A percentile compares a stretch with the other conserved stretches of the same genome.
phyloP scores from a whole-genome alignment of 2,797 vertebrate genomes.

The Diglossa cyanea region DNA sequence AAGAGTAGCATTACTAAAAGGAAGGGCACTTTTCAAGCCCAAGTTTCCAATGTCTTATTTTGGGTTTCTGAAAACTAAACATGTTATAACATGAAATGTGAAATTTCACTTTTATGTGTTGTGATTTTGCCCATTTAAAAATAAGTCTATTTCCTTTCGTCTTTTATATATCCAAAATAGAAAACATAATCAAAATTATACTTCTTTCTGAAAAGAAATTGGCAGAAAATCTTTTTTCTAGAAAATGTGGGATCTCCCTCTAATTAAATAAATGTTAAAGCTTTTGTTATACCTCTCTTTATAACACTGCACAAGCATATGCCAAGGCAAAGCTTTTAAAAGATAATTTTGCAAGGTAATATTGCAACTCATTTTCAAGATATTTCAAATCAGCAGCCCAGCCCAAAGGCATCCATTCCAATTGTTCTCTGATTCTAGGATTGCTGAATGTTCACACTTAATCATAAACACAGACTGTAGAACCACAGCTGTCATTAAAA shows the following conservation, averaged over 20 bases:
- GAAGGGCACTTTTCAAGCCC: neutral
- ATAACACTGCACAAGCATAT: neutral
- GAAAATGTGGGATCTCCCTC: neutral
- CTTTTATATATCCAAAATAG: neutral
- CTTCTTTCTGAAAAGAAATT: neutral
- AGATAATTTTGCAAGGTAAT: neutral
- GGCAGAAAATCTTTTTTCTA: neutral
- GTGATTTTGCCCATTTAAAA: neutral
- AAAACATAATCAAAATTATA: neutral
- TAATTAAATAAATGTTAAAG: neutral
- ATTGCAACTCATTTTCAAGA: constrained; percentile 20
- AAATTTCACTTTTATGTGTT: neutral
- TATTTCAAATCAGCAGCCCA: constrained; percentile 31
- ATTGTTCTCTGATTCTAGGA: constrained; percentile 28
- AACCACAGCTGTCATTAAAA: constrained; percentile 48
- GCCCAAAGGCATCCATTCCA: constrained; percentile 6
- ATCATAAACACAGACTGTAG: constrained; percentile 29
- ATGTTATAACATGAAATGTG: neutral
- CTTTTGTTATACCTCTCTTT: neutral
- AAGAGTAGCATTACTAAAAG: neutral
- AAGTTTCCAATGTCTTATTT: neutral
- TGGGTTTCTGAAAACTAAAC: neutral
- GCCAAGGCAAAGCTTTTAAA: constrained; percentile 6
- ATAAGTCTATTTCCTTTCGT: neutral
- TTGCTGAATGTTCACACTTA: constrained; percentile 19